A percentile compares a stretch with the other conserved stretches of the same genome.
These are phyloP conservation scores for Cephalopholis sonnerati DNA, from an alignment of 2,113 vertebrate genomes.

Conservation along the genomic window DNA sequence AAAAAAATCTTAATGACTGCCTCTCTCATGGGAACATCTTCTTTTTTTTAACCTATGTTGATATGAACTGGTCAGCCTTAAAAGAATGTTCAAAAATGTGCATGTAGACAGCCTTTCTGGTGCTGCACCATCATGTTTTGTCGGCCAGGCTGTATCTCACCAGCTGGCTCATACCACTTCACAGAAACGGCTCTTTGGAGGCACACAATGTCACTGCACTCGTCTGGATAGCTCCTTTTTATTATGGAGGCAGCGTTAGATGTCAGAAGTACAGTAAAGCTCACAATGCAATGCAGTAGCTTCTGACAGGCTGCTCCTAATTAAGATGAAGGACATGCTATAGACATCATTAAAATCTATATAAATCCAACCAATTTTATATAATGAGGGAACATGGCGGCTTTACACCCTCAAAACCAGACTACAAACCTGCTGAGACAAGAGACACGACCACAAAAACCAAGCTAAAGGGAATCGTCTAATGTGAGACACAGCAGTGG, in stretches of 20 bases:
- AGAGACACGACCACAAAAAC: not conserved
- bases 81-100: not conserved
- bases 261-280: slow-evolving; percentile 45
- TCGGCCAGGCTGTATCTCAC: slow-evolving; percentile 15
- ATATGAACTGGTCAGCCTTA: not conserved
- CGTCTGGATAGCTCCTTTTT: slow-evolving; percentile 33
- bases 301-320: slow-evolving; percentile 48
- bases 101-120: slow-evolving; percentile 1
- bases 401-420: not conserved
- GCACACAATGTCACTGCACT: slow-evolving; percentile 31
- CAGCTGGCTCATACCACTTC: slow-evolving; percentile 35
- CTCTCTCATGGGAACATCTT: not conserved
- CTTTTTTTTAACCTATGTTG: not conserved
- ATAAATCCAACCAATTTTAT: slow-evolving; percentile 24
- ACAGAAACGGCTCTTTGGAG: slow-evolving; percentile 58
- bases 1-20: not conserved
- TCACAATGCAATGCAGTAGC: not conserved
- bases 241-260: slow-evolving; percentile 31
- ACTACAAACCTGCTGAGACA: not conserved
- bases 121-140: slow-evolving; percentile 5
- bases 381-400: slow-evolving; percentile 18
- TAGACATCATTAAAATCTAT: slow-evolving; percentile 42
- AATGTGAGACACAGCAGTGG: not conserved
- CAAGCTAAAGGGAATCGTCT: slow-evolving; percentile 1
- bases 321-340: slow-evolving; percentile 59